Conservation (phyloP, 1,140 invertebrate species). For the Stegodyphus mimosarum region DNA sequence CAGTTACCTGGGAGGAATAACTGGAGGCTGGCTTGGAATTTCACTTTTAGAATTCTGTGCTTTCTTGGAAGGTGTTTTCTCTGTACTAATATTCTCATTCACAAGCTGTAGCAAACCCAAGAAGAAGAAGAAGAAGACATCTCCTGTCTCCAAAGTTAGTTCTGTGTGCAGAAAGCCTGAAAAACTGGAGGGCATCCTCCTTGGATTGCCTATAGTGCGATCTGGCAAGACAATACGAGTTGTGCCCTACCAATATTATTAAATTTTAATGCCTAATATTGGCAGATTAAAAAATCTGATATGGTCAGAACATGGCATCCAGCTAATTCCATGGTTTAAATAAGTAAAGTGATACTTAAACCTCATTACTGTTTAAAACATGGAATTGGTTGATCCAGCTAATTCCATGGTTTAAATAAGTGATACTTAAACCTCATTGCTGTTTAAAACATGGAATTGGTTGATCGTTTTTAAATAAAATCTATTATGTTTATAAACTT, state of each 20-base stretch:
- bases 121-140: not conserved
- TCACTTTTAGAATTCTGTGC: slow-evolving; percentile 52
- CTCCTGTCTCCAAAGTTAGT: not conserved
- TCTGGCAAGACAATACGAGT: not conserved
- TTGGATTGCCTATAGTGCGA: not conserved
- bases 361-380: too few species aligned
- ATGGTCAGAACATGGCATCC: too few species aligned
- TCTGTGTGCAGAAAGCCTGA: not conserved
- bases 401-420: too few species aligned
- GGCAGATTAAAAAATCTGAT: too few species aligned
- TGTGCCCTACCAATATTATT: slow-evolving; percentile 22
- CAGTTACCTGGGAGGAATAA: slow-evolving; percentile 49
- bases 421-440: too few species aligned
- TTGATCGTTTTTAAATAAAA: too few species aligned
- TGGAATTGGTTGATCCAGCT: too few species aligned
- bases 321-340: too few species aligned
- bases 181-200: not conserved
- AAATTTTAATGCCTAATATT: not conserved
- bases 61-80: slow-evolving; percentile 14
- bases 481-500: too few species aligned
- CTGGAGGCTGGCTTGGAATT: slow-evolving; percentile 47
- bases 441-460: too few species aligned
- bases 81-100: slow-evolving; percentile 15
- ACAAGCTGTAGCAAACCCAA: not conserved
- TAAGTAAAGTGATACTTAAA: too few species aligned